A percentile compares a stretch with the other conserved stretches of the same genome.
Conservation (phyloP, 2,113 vertebrate species). For the Cheirogaleus medius region DNA sequence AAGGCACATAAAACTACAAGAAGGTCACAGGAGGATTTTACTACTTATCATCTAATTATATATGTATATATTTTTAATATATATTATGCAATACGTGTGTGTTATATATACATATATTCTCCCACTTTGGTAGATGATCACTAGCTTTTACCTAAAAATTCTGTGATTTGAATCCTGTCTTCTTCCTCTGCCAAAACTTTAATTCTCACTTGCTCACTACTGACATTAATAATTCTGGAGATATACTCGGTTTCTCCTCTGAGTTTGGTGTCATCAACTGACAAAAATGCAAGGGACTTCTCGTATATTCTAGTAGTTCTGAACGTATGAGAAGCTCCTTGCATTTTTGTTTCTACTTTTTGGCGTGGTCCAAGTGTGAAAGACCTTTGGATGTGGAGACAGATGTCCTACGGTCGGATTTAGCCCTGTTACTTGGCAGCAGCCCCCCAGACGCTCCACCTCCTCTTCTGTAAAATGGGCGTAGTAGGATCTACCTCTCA, state of each 20-base stretch:
- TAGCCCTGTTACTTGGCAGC: neutral
- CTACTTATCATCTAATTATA: neutral
- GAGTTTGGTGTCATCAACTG: neutral
- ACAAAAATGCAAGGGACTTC: no score
- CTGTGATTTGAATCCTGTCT: neutral
- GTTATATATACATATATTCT: neutral
- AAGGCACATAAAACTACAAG: neutral
- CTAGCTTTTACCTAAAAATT: neutral
- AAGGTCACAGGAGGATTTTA: neutral
- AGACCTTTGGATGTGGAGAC: neutral
- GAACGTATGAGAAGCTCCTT: neutral
- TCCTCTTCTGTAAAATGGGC: neutral
- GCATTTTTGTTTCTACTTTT: neutral
- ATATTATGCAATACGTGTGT: neutral
- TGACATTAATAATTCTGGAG: neutral
- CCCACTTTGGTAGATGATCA: neutral
- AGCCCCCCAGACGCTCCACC: neutral
- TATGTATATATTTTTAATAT: neutral
- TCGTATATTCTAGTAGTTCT: neutral
- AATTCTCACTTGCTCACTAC: neutral
- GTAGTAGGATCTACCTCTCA: accelerated
- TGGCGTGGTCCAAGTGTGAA: accelerated
- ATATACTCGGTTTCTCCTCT: neutral
- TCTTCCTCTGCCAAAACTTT: neutral
- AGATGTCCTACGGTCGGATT: neutral